Evolutionary conservation across 1,140 invertebrate genomes (phyloP), one percentile per base, ranked within the genome.

Genomic region (Drosophila seguyi): DNA sequence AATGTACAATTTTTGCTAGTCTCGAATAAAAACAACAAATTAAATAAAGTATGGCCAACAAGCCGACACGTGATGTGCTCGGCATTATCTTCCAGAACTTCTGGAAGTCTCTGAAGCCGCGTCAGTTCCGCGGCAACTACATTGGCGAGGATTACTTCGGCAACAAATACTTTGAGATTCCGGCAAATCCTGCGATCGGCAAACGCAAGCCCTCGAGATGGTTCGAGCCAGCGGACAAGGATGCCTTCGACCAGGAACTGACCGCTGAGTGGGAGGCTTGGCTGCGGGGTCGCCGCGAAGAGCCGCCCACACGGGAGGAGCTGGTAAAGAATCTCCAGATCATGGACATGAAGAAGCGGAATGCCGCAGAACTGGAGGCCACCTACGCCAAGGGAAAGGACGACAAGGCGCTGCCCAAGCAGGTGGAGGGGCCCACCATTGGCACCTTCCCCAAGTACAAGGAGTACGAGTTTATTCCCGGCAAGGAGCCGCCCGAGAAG

Each of bases 231-330:
- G 85, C 93, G 0, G 93, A 94, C 20, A 94, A 95, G 42, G 93
- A 95, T 0, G 87, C 91, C 13, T 95, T 96, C 80, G 94, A 95
- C 47, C 94, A 96, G 83, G 96, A 97, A 79, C 88, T 97, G 45
- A 96, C 97, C 6, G 94, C 96, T 5, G 97, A 97, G 92, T 98
- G 97, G 97, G 96, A 97, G 92, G 93, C 97, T 14, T 98, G 97
- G 97, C 92, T 98, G 25, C 93, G 97, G 2, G 81, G 84, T 1
- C 75, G 91, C 10, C 94, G 94, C 73, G 92, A 91, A 4, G 93
- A 95, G 14, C 95, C 96, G 44, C 97, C 97, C 1, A 94, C 94
- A 0, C 93, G 94, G 42, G 96, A 96, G 81, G 97, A 98, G 93
- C 92, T 97, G 20, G 86, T 94, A 8, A 93, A 93, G 75, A 97